Evolutionary conservation across 2,797 vertebrate genomes (phyloP).

Genomic region (Gadopsis bispinosus): DNA sequence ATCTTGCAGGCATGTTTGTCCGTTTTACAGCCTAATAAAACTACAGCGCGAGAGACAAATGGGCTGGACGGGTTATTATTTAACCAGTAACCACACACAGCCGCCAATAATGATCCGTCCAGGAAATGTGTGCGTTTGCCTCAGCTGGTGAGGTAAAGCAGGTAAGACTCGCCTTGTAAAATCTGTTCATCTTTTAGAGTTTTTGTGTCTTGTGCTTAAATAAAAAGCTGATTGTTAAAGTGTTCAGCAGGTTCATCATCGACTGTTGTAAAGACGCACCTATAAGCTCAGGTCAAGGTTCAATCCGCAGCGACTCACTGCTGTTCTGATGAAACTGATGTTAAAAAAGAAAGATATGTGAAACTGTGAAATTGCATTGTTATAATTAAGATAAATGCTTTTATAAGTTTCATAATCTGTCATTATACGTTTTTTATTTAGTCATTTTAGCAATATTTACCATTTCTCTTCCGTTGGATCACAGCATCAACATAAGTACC

Average conservation of each 20-base stretch:
- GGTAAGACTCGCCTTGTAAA: conserved; percentile 23
- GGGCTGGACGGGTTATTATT: conserved; percentile 43
- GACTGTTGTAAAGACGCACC: background rate
- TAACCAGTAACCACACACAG: conserved; percentile 52
- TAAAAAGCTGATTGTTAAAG: too few relatives aligned
- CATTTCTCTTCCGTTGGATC: background rate
- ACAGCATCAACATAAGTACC: background rate
- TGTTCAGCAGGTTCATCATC: background rate
- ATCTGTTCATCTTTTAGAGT: background rate
- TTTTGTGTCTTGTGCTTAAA: background rate
- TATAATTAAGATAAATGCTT: background rate
- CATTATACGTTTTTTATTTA: too few relatives aligned
- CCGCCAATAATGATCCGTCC: background rate
- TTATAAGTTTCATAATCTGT: too few relatives aligned
- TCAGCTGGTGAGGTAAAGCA: background rate
- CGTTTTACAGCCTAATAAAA: conserved; percentile 61
- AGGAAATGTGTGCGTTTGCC: background rate
- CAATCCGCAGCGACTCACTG: background rate
- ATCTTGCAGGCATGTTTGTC: conserved; percentile 14
- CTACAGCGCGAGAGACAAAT: background rate
- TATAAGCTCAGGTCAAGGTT: background rate
- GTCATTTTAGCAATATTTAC: background rate
- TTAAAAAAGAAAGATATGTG: too few relatives aligned
- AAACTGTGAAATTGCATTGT: background rate
- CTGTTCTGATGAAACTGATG: background rate